Base-by-base conservation (phyloP, 2,113 vertebrate genomes). In the Aphyosemion australe region DNA sequence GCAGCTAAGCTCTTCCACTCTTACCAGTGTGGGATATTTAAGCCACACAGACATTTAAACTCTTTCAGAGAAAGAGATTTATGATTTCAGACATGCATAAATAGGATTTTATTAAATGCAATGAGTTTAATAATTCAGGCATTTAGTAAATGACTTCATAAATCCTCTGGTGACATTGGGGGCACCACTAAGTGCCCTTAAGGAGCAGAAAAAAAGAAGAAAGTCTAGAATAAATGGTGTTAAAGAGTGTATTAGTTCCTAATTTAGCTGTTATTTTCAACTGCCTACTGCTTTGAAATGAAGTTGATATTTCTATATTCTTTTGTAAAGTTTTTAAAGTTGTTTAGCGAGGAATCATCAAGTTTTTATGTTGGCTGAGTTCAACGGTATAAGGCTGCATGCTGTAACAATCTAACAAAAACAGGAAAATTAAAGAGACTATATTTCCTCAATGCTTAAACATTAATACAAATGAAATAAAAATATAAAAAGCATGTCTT, bases 181-280 rank as follows among this genome's bases (percentile, higher is more conserved):
- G 71, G 67, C 61, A 21, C 66, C 19, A 68, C 58, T 56, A 74
- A 80, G 74, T 71, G 71, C 71, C 70, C 71, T 79, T 77, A 75
- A 61, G 58, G n/a, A 66, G 46, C 49, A 64, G 34, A 34, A 54
- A 47, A 52, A 37, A 26, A 60, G 52, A 53, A 55, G 71, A 39
- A 37, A 61, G 21, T 16, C 26, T 16, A 76, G 9, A 63, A 39
- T 52, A 6, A 15, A 57, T 58, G 37, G 58, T 73, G 32, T 66
- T 65, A 7, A 67, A 32, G 21, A 56, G 32, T 31, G 26, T 18
- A 18, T 62, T 52, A 51, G 47, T 68, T 61, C 5, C 53, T 61
- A 59, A 50, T 61, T 65, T 63, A 50, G 50, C 47, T 48, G 31
- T 65, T 45, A 50, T 41, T 59, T 58, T 71, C 14, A 63, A 19